phyloP scores from a whole-genome alignment of 2,888 invertebrate genomes.

The Apoda limacodes region DNA sequence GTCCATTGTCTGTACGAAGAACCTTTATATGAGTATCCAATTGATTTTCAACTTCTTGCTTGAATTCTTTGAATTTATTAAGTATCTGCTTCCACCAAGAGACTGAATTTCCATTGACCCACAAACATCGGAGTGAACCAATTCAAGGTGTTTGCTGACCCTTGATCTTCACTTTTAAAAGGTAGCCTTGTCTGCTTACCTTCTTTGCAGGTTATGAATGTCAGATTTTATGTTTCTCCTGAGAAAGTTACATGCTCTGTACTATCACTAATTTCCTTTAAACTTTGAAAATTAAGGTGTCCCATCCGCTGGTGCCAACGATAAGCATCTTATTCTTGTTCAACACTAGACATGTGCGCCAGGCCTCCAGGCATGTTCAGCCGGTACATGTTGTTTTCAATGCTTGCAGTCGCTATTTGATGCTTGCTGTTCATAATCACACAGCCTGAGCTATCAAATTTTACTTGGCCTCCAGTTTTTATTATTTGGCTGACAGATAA shows the following conservation, averaged over 20 bases:
- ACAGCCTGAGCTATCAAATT: conserved; percentile 16
- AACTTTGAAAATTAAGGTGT: conserved; percentile 14
- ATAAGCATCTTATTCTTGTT: conserved; percentile 6
- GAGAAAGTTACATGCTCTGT: conserved; percentile 5
- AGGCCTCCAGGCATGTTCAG: conserved; percentile 8
- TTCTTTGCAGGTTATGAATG: conserved; percentile 9
- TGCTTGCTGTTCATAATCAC: conserved; percentile 12
- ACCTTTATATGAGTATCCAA: conserved; percentile 9
- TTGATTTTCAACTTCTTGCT: conserved; percentile 16
- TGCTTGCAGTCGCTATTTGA: conserved; percentile 7
- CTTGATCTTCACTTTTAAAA: conserved; percentile 12
- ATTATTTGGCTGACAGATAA: conserved; percentile 17
- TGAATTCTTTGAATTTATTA: conserved; percentile 15
- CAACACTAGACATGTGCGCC: conserved; percentile 10
- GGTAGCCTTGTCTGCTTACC: conserved; percentile 12
- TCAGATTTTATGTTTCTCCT: conserved; percentile 7
- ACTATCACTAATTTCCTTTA: conserved; percentile 13
- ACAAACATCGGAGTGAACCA: conserved; percentile 17
- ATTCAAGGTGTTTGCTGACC: conserved; percentile 5
- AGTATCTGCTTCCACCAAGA: conserved; percentile 15
- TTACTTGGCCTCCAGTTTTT: conserved; percentile 16
- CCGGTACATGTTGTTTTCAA: conserved; percentile 20
- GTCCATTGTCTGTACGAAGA: conserved; percentile 16
- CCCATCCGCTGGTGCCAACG: conserved; percentile 19
- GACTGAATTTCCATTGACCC: conserved; percentile 16